Evolutionary conservation across 1,140 invertebrate species (phyloP), one percentile per base, ranked within the genome.

Genomic region (Panagrolaimus sp.): DNA sequence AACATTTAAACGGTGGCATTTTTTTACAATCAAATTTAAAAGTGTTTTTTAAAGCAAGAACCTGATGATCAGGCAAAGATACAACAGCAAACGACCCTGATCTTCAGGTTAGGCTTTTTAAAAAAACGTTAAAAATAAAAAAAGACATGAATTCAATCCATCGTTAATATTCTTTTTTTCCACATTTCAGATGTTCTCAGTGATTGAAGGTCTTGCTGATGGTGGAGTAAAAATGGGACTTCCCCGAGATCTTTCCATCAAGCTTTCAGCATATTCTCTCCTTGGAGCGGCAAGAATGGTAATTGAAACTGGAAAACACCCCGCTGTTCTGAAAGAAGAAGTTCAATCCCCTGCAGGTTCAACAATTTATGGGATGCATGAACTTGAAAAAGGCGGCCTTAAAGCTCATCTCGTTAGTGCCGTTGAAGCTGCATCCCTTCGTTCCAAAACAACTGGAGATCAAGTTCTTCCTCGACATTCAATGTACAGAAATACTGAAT

Each of bases 271-370:
- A 4, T 91, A 94, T 84, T 91, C 92, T 0, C 89, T 96, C 15
- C 81, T 92, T 65, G 94, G 94, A 32, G 90, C 93, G 68, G 91
- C 91, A 24, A 89, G 91, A 86, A 94, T 96, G 89, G 91, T 96
- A 24, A 78, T 93, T 15, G 86, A 91, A 74, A 87, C 87, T 17
- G 89, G 67, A 12, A 70, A 83, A 65, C 92, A 94, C 87, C 91
- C 91, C 12, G 91, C 89, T 1, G 85, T 89, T 21, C 84, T 96
- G 46, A 93, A 93, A 81, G 93, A 95, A 84, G 91, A 93, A 81
- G 93, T 98, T 3, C 95, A 92, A 82, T 70, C 55, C 24, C 90
- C 94, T 14, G 93, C 90, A 21, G 95, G 95, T 3, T 90, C 90
- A 3, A 95, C 94, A 0, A 93, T 94, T 43, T 88, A 90, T 46